Percentiles rank a stretch among this genome's conserved stretches.
These are phyloP conservation scores for Casuarius casuarius DNA, from an alignment of 2,113 vertebrate genomes.

Conservation along the genomic window DNA sequence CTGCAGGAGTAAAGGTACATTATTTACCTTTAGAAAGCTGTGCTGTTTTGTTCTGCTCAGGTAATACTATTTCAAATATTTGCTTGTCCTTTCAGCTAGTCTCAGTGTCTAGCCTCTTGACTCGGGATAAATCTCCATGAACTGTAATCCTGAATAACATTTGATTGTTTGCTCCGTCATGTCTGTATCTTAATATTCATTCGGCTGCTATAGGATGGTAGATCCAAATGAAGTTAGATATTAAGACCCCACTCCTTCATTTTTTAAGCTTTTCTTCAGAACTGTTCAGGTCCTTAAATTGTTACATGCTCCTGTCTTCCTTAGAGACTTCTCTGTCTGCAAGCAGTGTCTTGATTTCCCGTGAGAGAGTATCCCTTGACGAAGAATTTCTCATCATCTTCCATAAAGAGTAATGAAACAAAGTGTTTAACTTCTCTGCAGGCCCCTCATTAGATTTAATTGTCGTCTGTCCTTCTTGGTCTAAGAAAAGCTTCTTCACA, in stretches of 20 bases:
- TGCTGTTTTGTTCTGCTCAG: not conserved
- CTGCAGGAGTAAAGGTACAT: not conserved
- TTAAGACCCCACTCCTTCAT: not conserved
- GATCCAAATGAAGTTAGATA: not conserved
- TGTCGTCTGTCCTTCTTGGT: constrained; percentile 5
- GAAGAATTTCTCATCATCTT: constrained; percentile 23
- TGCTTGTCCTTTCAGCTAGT: not conserved
- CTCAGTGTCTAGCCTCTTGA: not conserved
- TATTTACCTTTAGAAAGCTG: not conserved
- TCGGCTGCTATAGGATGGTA: not conserved
- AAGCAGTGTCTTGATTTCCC: constrained; percentile 47
- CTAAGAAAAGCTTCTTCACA: not conserved
- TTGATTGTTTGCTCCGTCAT: not conserved
- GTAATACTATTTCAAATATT: not conserved
- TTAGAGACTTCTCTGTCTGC: constrained; percentile 11
- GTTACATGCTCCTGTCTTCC: not conserved
- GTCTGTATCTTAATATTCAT: not conserved
- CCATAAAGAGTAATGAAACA: constrained; percentile 17
- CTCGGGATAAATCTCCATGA: not conserved
- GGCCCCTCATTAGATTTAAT: not conserved
- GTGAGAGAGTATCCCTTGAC: not conserved
- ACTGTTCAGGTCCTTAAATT: not conserved
- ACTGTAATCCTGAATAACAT: not conserved
- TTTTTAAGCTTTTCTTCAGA: constrained; percentile 21
- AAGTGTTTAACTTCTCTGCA: constrained; percentile 27